These are phyloP conservation scores for Drosophila arawakana DNA, from an alignment of 1,140 invertebrate genomes.

Conservation along the genomic window DNA sequence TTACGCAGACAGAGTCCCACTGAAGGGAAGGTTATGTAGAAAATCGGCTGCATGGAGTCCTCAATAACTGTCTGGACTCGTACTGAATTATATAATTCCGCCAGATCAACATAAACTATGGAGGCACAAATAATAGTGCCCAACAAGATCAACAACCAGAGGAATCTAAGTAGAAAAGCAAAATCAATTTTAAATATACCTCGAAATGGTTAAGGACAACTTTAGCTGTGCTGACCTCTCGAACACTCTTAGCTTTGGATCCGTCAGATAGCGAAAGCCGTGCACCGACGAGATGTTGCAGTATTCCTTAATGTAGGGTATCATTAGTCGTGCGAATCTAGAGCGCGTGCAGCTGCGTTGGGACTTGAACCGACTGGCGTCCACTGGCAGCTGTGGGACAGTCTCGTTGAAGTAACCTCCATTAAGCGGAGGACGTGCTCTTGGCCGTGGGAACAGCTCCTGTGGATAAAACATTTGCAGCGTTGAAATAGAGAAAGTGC, in stretches of 20 bases:
- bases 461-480: constrained; percentile 59
- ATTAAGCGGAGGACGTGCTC: constrained; percentile 50
- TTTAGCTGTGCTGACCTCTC: constrained; percentile 51
- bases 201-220: no score
- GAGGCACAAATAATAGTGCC: constrained; percentile 56
- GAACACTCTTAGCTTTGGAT: constrained; percentile 59
- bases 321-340: constrained; percentile 4
- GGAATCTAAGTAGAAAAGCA: constrained; percentile 42
- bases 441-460: constrained; percentile 47
- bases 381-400: constrained; percentile 2
- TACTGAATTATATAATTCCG: constrained; percentile 52
- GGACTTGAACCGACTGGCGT: background rate
- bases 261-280: constrained; percentile 68
- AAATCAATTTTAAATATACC: no score
- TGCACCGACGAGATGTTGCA: constrained; percentile 65
- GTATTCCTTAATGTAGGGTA: constrained; percentile 65
- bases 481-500: constrained; percentile 16
- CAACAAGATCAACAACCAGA: constrained; percentile 70
- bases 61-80: constrained; percentile 71
- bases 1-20: constrained; percentile 63
- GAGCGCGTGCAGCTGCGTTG: constrained; percentile 3
- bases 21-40: constrained; percentile 63
- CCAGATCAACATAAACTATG: constrained; percentile 66
- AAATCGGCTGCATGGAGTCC: constrained; percentile 66
- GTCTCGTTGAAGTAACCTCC: constrained; percentile 21